Percentiles rank a stretch among this genome's conserved stretches.
These are phyloP conservation scores for Synanthedon vespiformis DNA, from an alignment of 2,888 invertebrate species.

Conservation along the genomic window DNA sequence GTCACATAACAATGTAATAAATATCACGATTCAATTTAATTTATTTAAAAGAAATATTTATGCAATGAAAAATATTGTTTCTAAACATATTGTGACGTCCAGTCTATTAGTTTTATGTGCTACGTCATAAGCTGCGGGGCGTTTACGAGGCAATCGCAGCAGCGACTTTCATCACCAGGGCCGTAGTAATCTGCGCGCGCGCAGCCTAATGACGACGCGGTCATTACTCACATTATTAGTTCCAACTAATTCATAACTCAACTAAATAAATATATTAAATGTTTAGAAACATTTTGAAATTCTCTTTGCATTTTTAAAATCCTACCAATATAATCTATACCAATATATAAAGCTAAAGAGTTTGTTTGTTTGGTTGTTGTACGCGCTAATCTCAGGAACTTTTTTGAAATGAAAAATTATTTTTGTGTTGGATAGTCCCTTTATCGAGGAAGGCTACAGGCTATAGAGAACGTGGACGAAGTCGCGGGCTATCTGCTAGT, in stretches of 20 bases:
- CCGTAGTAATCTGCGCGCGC: constrained; percentile 55
- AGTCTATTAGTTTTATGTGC: constrained; percentile 1
- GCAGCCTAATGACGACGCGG: constrained; percentile 39
- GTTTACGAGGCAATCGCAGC: constrained; percentile 60
- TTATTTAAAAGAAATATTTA: not conserved
- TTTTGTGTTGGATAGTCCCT: no score
- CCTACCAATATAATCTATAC: no score
- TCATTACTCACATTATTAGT: constrained; percentile 58
- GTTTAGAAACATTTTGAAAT: not conserved
- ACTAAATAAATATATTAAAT: not conserved
- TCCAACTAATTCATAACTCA: constrained; percentile 4
- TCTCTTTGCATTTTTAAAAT: not conserved
- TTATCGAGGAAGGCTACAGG: no score
- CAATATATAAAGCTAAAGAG: no score
- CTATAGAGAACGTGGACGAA: no score
- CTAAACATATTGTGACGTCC: not conserved
- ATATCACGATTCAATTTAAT: no score
- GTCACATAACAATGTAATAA: no score
- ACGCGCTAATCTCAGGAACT: no score
- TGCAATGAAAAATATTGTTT: not conserved
- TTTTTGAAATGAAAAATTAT: no score
- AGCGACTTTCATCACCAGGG: constrained; percentile 50
- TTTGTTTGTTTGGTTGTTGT: no score
- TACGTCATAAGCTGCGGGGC: constrained; percentile 25
- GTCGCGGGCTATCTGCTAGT: no score